A percentile compares a stretch with the other conserved stretches of the same genome.
Evolutionary conservation across 53 echinoderm and acorn worm genomes (phyloP).

Genomic region (Paelopatides confundens): DNA sequence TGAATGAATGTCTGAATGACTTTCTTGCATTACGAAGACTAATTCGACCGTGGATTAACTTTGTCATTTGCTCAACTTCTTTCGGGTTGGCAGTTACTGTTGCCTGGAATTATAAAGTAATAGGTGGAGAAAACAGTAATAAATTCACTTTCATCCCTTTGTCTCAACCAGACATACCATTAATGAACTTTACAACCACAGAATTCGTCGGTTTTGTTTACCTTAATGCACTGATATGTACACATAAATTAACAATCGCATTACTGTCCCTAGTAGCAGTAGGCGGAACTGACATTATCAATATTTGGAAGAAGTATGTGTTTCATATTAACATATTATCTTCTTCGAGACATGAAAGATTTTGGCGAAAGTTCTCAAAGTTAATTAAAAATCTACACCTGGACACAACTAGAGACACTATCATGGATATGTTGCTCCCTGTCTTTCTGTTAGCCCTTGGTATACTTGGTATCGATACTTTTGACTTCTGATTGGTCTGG

Average conservation of each 20-base stretch:
- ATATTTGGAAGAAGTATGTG: neutral
- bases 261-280: neutral
- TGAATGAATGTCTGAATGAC: neutral
- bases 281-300: slow-evolving; percentile 9
- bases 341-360: neutral
- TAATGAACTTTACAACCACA: neutral
- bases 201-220: neutral
- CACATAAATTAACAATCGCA: neutral
- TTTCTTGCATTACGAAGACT: neutral
- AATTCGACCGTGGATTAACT: slow-evolving; percentile 13
- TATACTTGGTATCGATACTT: slow-evolving; percentile 16
- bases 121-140: neutral
- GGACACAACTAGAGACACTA: neutral
- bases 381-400: neutral
- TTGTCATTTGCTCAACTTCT: neutral
- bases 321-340: neutral
- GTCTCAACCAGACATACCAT: too few relatives aligned
- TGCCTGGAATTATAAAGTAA: slow-evolving; percentile 16
- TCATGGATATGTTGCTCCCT: slow-evolving; percentile 8
- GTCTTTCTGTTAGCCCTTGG: slow-evolving; percentile 22
- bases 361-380: slow-evolving; percentile 4
- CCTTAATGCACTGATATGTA: neutral
- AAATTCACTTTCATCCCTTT: neutral
- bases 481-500: slow-evolving; percentile 23
- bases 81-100: slow-evolving; percentile 14